phyloP scores from a whole-genome alignment of 2,113 vertebrate species.

The Chaenocephalus aceratus region DNA sequence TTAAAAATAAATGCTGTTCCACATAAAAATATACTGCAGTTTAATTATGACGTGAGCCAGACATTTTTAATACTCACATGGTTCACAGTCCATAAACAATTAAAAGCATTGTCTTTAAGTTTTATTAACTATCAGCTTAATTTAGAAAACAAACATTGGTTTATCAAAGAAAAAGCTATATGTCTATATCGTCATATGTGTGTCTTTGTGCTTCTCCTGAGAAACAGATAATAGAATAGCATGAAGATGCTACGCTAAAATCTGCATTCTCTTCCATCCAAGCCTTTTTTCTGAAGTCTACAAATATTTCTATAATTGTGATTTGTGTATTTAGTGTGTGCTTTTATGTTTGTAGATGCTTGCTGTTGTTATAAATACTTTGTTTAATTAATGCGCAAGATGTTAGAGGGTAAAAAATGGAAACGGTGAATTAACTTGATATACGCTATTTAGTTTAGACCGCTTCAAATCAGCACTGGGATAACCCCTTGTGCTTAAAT shows the following conservation, averaged over 20 bases:
- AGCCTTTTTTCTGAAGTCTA: conserved; percentile 3
- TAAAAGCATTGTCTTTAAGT: not conserved
- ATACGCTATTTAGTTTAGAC: not conserved
- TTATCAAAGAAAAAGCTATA: not conserved
- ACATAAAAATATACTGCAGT: not conserved
- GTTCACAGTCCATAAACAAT: conserved; percentile 1
- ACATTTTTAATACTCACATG: not conserved
- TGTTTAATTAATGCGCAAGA: conserved; percentile 1
- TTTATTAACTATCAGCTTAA: not conserved
- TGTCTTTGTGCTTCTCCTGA: conserved; percentile 12
- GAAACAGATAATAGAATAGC: conserved; percentile 9
- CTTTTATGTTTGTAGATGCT: conserved; percentile 30
- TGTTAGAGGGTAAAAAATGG: conserved; percentile 3
- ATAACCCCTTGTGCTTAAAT: not conserved
- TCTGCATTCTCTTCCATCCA: not conserved
- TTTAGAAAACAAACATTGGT: not conserved
- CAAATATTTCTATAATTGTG: conserved; percentile 31
- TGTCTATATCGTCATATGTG: not conserved
- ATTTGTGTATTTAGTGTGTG: conserved; percentile 12
- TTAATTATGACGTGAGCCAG: not conserved
- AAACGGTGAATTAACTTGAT: conserved; percentile 30
- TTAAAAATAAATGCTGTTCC: not conserved
- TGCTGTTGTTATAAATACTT: not conserved
- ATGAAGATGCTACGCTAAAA: not conserved
- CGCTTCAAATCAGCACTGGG: no score